phyloP scores from a whole-genome alignment of 2,113 vertebrate genomes.

The Myxocyprinus asiaticus region DNA sequence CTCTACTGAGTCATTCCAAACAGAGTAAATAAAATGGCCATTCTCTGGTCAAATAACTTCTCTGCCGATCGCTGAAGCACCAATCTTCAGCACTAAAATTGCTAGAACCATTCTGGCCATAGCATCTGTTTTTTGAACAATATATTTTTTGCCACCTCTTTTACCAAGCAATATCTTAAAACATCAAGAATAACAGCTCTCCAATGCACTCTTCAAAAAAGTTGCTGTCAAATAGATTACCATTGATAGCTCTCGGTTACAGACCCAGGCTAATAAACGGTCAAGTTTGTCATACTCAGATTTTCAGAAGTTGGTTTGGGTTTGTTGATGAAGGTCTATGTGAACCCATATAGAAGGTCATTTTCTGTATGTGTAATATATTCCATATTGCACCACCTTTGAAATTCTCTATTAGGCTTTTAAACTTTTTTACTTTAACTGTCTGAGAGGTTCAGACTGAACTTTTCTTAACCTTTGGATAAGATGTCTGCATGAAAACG shows the following conservation, averaged over 20 bases:
- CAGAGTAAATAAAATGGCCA: constrained; percentile 61
- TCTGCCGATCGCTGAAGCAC: constrained; percentile 55
- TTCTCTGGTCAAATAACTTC: constrained; percentile 54
- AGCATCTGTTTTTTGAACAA: constrained; percentile 6
- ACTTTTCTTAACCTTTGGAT: constrained; percentile 30
- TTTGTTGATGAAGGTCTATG: neutral
- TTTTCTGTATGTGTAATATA: no score
- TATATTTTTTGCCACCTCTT: constrained; percentile 1
- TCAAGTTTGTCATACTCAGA: constrained; percentile 3
- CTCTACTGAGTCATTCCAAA: constrained; percentile 61
- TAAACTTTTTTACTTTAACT: neutral
- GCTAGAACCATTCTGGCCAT: constrained; percentile 47
- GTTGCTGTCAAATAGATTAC: constrained; percentile 51
- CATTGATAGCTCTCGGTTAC: constrained; percentile 45
- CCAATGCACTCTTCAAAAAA: constrained; percentile 31
- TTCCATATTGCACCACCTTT: no score
- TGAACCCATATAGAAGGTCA: neutral
- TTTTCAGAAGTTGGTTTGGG: neutral
- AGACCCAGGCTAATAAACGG: neutral
- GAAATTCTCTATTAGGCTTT: neutral
- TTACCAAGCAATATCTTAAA: constrained; percentile 41
- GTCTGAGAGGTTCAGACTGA: constrained; percentile 18
- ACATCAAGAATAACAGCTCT: constrained; percentile 44
- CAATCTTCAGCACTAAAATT: constrained; percentile 63
- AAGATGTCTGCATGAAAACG: neutral